These are phyloP conservation scores for Endomychus coccineus DNA, from an alignment of 2,888 invertebrate genomes.

Conservation along the genomic window DNA sequence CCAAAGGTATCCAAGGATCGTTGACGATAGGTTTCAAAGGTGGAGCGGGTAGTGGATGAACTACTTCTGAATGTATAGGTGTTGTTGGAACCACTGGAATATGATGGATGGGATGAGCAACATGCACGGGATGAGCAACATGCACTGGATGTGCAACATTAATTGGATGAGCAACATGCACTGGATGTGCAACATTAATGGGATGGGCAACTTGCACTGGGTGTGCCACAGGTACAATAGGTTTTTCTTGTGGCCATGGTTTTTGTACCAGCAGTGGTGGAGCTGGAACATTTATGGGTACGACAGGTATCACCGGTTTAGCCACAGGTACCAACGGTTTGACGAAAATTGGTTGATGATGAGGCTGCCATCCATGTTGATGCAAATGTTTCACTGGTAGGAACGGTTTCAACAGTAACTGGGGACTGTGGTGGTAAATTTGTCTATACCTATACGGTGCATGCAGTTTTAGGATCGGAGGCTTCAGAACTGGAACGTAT, in stretches of 20 bases:
- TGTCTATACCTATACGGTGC: conserved; percentile 23
- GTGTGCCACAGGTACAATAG: conserved; percentile 5
- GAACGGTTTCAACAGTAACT: conserved; percentile 16
- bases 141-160: conserved; percentile 12
- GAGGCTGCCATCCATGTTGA: conserved; percentile 5
- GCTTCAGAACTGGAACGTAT: conserved; percentile 32
- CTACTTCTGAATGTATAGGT: conserved; percentile 10
- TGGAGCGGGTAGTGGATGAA: conserved; percentile 12
- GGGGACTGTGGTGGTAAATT: conserved; percentile 8
- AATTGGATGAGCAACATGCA: conserved; percentile 13
- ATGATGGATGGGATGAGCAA: conserved; percentile 5
- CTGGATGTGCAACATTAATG: conserved; percentile 9
- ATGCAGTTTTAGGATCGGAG: conserved; percentile 25
- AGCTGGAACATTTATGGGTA: conserved; percentile 2
- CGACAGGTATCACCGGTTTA: conserved; percentile 7
- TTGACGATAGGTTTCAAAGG: conserved; percentile 5
- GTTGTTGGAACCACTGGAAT: conserved; percentile 10
- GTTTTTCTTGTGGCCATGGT: conserved; percentile 8
- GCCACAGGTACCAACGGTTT: conserved; percentile 8
- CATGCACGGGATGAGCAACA: conserved; percentile 13
- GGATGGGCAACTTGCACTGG: conserved; percentile 15
- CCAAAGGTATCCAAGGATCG: conserved; percentile 10
- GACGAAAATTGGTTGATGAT: background rate
- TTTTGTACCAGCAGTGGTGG: conserved; percentile 6
- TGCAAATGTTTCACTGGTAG: conserved; percentile 18